Base-by-base conservation (phyloP, 2,113 vertebrate species). In the Crotophaga sulcirostris region DNA sequence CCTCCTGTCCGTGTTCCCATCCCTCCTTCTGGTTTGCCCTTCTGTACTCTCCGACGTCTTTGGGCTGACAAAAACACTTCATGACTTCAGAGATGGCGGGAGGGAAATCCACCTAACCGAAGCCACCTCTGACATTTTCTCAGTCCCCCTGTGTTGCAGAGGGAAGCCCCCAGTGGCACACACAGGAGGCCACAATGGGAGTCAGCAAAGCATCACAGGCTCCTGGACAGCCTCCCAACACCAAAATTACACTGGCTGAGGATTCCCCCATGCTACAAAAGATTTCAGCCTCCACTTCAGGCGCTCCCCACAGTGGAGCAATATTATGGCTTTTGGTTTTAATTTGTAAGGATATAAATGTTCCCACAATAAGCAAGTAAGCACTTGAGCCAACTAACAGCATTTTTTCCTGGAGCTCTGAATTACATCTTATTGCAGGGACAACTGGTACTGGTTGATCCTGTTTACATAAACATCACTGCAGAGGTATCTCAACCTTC, bases 91-190 rank as follows among this genome's bases (percentile, higher is more conserved):
- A 72, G 49, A 4, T 7, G 47, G 19, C 3, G 2, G 33, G 36
- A 94, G 26, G 10, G 20, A 85, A 77, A 64, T 36, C 45, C 51
- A 49, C 1, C 0, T 36, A 60, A 24, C 28, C 16, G 1, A 33
- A 51, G 21, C 12, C 0, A 0, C 36, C 89, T 75, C 42, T 86
- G 40, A 60, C 85, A 62, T 17, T 60, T 55, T 26, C 33, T 74
- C 38, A 73, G 68, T 80, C 21, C 29, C 40, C 31, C 9, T 0
- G 0, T 1, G 18, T 42, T 67, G 47, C 49, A 0, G 0, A 70
- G 42, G n/a, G n/a, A 66, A 79, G n/a, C 7, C 49, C 49, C 23
- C 51, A 69, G 45, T 6, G 0, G 33, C 15, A 33, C 0, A 33
- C 0, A 2, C 2, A 1, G 54, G 47, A 66, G 58, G n/a, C 8